Evolutionary conservation across 2,888 invertebrate genomes (phyloP).

Genomic region (Tachystola acroxantha): DNA sequence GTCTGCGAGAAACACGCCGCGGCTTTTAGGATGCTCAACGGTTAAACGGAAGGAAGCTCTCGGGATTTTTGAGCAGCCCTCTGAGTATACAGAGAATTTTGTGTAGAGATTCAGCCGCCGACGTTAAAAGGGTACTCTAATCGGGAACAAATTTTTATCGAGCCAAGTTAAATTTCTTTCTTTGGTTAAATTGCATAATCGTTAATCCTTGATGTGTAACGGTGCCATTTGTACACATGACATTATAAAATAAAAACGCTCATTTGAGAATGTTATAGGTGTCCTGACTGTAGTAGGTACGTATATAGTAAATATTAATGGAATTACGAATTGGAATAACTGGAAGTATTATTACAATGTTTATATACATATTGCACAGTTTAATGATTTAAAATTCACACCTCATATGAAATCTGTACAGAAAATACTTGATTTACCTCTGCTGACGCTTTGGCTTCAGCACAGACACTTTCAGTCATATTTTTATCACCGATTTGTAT

Average conservation of each 20-base stretch:
- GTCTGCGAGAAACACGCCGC: slow-evolving; percentile 4
- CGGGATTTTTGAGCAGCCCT: background rate
- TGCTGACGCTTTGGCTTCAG: slow-evolving; percentile 9
- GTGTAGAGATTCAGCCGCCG: background rate
- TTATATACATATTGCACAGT: background rate
- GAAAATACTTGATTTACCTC: too few relatives aligned
- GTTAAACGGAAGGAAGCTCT: slow-evolving; percentile 3
- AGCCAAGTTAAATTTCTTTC: slow-evolving; percentile 39
- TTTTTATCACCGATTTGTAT: slow-evolving; percentile 19
- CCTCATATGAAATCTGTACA: background rate
- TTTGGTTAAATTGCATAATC: slow-evolving; percentile 28
- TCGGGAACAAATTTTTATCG: slow-evolving; percentile 28
- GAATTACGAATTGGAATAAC: background rate
- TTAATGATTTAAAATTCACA: background rate
- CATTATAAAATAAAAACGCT: slow-evolving; percentile 18
- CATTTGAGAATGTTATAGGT: slow-evolving; percentile 9
- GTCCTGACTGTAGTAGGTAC: background rate
- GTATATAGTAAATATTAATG: background rate
- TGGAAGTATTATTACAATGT: background rate
- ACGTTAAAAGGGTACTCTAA: slow-evolving; percentile 10
- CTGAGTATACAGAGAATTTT: background rate
- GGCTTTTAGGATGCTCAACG: slow-evolving; percentile 3
- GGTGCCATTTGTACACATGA: slow-evolving; percentile 32
- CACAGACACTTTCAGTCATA: slow-evolving; percentile 6
- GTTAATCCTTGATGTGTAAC: slow-evolving; percentile 15